Evolutionary conservation across 1,140 invertebrate species (phyloP).

Genomic region (Tetragnatha versicolor): DNA sequence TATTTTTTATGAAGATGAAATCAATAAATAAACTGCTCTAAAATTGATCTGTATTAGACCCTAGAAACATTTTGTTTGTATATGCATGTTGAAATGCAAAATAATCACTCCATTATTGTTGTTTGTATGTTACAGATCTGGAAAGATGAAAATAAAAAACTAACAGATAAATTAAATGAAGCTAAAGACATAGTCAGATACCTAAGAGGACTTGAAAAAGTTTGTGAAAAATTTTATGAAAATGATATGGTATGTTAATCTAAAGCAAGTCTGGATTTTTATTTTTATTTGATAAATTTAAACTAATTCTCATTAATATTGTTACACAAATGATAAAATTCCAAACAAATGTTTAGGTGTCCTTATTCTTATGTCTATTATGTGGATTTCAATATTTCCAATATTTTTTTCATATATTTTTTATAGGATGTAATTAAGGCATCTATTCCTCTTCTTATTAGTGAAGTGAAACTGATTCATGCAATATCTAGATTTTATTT

Average conservation of each 20-base stretch:
- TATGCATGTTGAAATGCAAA: too few species aligned
- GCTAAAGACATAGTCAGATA: conserved; percentile 96
- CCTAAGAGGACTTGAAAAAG: conserved; percentile 92
- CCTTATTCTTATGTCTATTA: not conserved
- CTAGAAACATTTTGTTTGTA: too few species aligned
- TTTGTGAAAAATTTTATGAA: conserved; percentile 90
- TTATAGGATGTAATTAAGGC: conserved; percentile 70
- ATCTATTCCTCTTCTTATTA: conserved; percentile 43
- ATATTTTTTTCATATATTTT: conserved; percentile 34
- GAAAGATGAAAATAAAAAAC: conserved; percentile 84
- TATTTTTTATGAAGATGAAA: too few species aligned
- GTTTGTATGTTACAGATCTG: too few species aligned
- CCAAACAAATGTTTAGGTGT: not conserved
- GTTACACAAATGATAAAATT: too few species aligned
- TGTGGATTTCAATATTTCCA: conserved; percentile 13
- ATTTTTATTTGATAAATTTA: not conserved
- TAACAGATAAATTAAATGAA: conserved; percentile 91
- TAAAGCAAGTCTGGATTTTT: not conserved
- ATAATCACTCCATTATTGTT: too few species aligned
- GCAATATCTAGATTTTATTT: conserved; percentile 88
- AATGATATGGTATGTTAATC: conserved; percentile 85
- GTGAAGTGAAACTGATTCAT: conserved; percentile 66
- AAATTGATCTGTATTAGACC: too few species aligned
- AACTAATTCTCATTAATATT: too few species aligned
- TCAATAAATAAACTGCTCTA: too few species aligned